Evolutionary conservation across 2,797 vertebrate genomes (phyloP), one percentile per base, ranked within the genome.

Genomic region (Myripristis jacobus): DNA sequence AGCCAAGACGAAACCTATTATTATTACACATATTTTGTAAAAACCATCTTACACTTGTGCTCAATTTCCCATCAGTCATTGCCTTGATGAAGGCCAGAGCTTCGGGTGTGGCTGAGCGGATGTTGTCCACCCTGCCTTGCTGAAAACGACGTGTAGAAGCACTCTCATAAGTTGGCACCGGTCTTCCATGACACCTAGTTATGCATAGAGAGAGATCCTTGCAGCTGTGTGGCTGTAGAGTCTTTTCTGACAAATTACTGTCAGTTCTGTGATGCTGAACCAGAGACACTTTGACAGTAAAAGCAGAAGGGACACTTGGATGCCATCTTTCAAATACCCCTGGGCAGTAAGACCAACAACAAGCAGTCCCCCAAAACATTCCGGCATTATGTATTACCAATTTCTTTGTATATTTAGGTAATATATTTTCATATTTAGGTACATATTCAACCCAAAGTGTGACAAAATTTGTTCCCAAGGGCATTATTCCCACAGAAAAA

Each of bases 121-220:
- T 99, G 76, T 98, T 99, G 84, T 99, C 98, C 0, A 98, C 97
- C 22, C 98, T 92, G 13, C 98, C 98, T 52, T 95, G 89, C 3
- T 75, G 91, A 77, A 98, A 99, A 0, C 96, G 93, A 0, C 98
- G 95, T 25, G 94, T 95, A 27, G 98, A 98, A 7, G 97, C 98
- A 0, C 97, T 99, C 93, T 99, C 98, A 0, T 99, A 99, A 52
- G 96, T 99, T 0, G 95, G 92, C 31, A 96, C 96, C 0, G 91
- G 92, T 71, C 89, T 95, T 38, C 82, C 70, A 3, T 98, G 90
- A 77, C 88, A 91, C 71, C 92, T 93, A 8, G 50, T 8, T 19
- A 55, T 8, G 21, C 24, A 66, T 18, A 70, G 29, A 62, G 11
- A 61, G 3, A 78, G 24, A 6, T 2, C 7, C 11, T 22, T 68